Percentiles rank a stretch among this genome's conserved stretches.
Evolutionary conservation across 2,113 vertebrate genomes (phyloP).

Genomic region (Delphinapterus leucas): DNA sequence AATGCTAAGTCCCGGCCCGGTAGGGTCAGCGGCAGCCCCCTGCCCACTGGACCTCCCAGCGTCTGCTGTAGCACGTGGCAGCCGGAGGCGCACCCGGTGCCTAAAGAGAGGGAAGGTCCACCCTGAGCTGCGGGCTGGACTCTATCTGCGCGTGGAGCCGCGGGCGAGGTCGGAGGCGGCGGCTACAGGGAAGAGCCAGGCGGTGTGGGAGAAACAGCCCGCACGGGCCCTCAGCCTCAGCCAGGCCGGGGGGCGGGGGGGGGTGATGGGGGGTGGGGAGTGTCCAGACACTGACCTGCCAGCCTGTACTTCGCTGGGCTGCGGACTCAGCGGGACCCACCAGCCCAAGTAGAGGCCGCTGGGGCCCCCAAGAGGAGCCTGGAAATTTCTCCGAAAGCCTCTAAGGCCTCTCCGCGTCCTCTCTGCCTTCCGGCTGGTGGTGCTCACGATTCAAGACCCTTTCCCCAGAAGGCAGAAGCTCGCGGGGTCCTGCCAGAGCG

Average conservation of each 20-base stretch:
- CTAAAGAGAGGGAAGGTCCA: background rate
- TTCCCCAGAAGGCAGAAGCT: background rate
- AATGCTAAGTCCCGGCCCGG: background rate
- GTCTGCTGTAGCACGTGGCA: background rate
- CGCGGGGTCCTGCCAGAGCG: fast-evolving
- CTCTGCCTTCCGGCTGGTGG: background rate
- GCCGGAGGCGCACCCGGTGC: background rate
- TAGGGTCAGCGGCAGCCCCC: background rate
- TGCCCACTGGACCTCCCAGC: background rate
- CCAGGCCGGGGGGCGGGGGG: background rate
- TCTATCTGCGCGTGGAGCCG: background rate
- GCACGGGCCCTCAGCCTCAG: background rate
- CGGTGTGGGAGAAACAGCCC: background rate
- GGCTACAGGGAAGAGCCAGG: background rate
- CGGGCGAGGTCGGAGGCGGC: background rate
- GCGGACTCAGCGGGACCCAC: background rate
- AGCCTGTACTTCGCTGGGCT: background rate
- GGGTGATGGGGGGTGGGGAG: background rate
- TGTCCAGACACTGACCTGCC: constrained; percentile 61
- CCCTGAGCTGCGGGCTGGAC: background rate
- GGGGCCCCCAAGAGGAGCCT: background rate
- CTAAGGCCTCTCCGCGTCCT: background rate
- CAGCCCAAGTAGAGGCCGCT: background rate
- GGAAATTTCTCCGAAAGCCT: background rate
- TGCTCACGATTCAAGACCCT: background rate